Percentiles rank a stretch among this genome's conserved stretches.
Conservation (phyloP, 2,113 vertebrate species). For the Felis catus region DNA sequence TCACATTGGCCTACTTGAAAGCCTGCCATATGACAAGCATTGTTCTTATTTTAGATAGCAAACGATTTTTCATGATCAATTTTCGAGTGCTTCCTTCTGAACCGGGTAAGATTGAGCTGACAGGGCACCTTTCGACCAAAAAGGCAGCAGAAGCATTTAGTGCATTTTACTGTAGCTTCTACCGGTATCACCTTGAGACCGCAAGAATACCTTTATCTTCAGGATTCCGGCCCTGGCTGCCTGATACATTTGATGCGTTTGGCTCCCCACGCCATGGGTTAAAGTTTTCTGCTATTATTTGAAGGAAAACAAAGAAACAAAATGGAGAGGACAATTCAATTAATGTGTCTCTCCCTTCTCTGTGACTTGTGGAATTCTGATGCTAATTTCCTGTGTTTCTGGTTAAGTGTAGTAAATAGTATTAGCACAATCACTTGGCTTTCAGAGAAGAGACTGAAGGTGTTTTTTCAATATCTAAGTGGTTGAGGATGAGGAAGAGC, state of each 20-base stretch:
- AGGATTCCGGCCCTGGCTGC: neutral
- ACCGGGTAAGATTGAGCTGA: constrained; percentile 64
- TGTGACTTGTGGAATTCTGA: constrained; percentile 24
- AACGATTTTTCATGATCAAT: constrained; percentile 75
- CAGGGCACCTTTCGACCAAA: constrained; percentile 64
- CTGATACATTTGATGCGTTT: constrained; percentile 12
- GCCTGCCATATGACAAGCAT: constrained; percentile 47
- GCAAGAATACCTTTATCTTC: constrained; percentile 68
- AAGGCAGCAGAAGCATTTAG: constrained; percentile 69
- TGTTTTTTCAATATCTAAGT: constrained; percentile 14
- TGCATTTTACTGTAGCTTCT: constrained; percentile 71
- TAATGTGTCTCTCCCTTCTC: neutral
- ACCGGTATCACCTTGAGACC: constrained; percentile 53
- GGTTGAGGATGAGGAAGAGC: neutral
- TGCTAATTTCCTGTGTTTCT: constrained; percentile 16
- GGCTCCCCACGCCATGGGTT: neutral
- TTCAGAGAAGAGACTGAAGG: neutral
- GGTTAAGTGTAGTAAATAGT: neutral
- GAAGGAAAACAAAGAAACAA: constrained; percentile 52
- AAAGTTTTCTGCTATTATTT: constrained; percentile 38
- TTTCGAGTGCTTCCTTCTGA: constrained; percentile 68
- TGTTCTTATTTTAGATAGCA: constrained; percentile 71
- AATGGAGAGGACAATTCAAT: constrained; percentile 57
- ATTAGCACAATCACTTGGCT: neutral
- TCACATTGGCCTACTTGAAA: constrained; percentile 54